These are phyloP conservation scores for Acrocera orbiculus DNA, from an alignment of 2,888 invertebrate species.

Conservation along the genomic window DNA sequence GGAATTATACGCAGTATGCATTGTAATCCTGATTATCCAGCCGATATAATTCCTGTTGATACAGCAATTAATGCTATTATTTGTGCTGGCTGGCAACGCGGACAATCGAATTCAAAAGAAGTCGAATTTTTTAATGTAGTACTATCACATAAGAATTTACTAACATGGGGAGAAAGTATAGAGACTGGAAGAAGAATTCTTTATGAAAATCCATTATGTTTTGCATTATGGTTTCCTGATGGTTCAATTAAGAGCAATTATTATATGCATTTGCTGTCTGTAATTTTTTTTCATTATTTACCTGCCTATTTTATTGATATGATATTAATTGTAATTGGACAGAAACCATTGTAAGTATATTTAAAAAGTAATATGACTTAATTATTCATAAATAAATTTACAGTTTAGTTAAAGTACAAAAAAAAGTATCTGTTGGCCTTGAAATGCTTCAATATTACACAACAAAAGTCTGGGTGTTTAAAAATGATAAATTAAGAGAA, in stretches of 20 bases:
- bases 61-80: slow-evolving; percentile 63
- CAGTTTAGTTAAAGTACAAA: slow-evolving; percentile 42
- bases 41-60: slow-evolving; percentile 65
- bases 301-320: slow-evolving; percentile 65
- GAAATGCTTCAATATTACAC: slow-evolving; percentile 59
- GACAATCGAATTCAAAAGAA: slow-evolving; percentile 20
- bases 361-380: neutral
- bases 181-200: slow-evolving; percentile 40
- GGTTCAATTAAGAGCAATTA: slow-evolving; percentile 53
- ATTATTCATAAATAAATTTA: slow-evolving; percentile 12
- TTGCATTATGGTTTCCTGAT: slow-evolving; percentile 63
- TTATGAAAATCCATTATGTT: slow-evolving; percentile 55
- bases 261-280: slow-evolving; percentile 43
- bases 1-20: slow-evolving; percentile 74
- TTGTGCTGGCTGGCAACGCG: slow-evolving; percentile 50
- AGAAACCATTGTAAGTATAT: slow-evolving; percentile 58
- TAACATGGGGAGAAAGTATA: slow-evolving; percentile 73
- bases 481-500: slow-evolving; percentile 39
- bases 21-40: slow-evolving; percentile 38
- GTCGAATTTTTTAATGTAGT: slow-evolving; percentile 46
- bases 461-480: slow-evolving; percentile 61
- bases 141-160: slow-evolving; percentile 53
- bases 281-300: slow-evolving; percentile 53
- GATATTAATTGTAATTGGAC: slow-evolving; percentile 44
- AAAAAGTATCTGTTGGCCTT: slow-evolving; percentile 38